Evolutionary conservation across 2,888 invertebrate species (phyloP).

Genomic region (Himalopsyche anomala): DNA sequence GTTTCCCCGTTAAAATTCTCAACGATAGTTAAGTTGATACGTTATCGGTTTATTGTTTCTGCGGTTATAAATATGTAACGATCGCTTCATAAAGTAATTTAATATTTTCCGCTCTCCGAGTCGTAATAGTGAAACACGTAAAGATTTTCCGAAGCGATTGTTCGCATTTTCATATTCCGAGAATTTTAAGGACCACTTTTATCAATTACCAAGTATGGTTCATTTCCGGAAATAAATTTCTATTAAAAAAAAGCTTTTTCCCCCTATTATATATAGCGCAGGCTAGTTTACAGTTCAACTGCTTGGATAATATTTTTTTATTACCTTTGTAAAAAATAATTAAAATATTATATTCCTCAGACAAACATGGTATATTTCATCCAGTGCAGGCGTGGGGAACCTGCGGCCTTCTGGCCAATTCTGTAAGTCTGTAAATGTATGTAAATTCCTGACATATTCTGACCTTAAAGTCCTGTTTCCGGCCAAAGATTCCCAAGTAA

Average conservation of each 20-base stretch:
- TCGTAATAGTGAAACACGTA: constrained; percentile 4
- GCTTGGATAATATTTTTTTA: no score
- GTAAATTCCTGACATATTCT: no score
- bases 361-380: no score
- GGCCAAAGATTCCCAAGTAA: no score
- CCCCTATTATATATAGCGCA: background rate
- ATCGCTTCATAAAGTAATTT: constrained; percentile 41
- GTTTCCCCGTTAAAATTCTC: constrained; percentile 9
- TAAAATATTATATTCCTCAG: no score
- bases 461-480: no score
- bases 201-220: constrained; percentile 20
- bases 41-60: constrained; percentile 41
- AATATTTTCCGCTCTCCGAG: constrained; percentile 9
- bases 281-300: no score
- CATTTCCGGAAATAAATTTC: constrained; percentile 1
- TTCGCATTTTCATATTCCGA: background rate
- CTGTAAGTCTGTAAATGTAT: no score
- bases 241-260: background rate
- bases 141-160: constrained; percentile 1
- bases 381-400: no score
- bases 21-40: background rate
- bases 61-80: constrained; percentile 39
- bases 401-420: no score
- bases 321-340: no score
- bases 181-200: constrained; percentile 29